Evolutionary conservation across 2,888 invertebrate species (phyloP), one percentile per base, ranked within the genome.

Genomic region (Enoplolaimus lenunculus): DNA sequence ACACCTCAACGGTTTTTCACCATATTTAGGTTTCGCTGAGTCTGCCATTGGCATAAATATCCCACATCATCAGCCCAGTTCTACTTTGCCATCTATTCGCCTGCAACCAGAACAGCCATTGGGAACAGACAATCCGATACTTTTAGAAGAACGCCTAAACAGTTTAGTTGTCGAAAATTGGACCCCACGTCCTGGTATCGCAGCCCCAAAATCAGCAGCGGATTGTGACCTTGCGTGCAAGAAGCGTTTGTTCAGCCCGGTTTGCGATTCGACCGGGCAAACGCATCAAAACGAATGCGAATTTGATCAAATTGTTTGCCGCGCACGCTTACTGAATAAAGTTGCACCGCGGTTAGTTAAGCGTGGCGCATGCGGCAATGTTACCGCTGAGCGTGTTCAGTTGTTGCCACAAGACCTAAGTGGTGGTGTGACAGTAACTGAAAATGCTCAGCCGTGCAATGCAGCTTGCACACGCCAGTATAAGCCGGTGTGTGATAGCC

Each of bases 261-360:
- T 66, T 34, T 66, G 67, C 34, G 67, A 34, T 31, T 21, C 67
- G 30, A 3, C 7, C 30, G n/a, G 34, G 13, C 2, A 29, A n/a
- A 66, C 67, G n/a, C 34, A 66, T n/a, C 30, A 34, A n/a, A 66
- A 66, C 33, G n/a, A 34, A 34, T 66, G 67, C 31, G 67, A 66
- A 34, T 66, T 66, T 34, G 67, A 66, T 66, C 67, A 66, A 34
- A 34, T 34, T 34, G 34, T n/a, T n/a, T 66, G 67, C n/a, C 45
- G 45, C 7, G 45, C 45, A 45, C 7, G 21, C 7, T 45, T 45
- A 45, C 21, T 45, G 7, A 34, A 21, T 3, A 26, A 21, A 34
- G 7, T 2, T 7, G 33, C 31, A 2, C 67, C 34, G 3, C 30
- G 21, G 3, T 34, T 66, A 34, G 33, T 66, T n/a, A 66, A 66